Conservation (phyloP, 2,888 invertebrate genomes). For the Iphiclides podalirius region DNA sequence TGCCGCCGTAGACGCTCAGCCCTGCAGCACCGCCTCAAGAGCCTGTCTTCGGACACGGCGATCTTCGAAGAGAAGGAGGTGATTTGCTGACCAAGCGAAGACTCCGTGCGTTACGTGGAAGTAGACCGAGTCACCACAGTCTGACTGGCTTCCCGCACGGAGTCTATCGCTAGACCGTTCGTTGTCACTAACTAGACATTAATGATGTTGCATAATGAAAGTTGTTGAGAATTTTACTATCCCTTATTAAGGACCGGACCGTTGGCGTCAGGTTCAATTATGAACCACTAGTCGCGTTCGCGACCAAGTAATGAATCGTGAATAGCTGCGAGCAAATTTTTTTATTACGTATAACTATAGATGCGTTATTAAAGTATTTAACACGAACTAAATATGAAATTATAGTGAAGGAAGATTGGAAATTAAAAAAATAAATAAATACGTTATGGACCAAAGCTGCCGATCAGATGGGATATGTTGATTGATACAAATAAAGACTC, state of each 20-base stretch:
- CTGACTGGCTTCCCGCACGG: constrained; percentile 81
- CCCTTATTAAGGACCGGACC: background rate
- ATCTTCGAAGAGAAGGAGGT: constrained; percentile 93
- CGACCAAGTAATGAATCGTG: background rate
- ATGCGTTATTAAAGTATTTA: background rate
- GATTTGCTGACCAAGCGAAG: constrained; percentile 97
- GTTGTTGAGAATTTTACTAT: constrained; percentile 19
- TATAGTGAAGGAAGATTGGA: background rate
- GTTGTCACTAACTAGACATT: constrained; percentile 24
- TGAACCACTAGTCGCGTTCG: background rate
- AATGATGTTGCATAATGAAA: constrained; percentile 21
- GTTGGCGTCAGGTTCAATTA: constrained; percentile 4
- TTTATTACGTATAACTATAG: background rate
- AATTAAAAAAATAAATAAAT: background rate
- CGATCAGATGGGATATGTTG: constrained; percentile 52
- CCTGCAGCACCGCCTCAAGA: constrained; percentile 88
- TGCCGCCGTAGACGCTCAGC: constrained; percentile 87
- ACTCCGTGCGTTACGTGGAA: constrained; percentile 95
- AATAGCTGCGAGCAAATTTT: background rate
- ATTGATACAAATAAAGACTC: constrained; percentile 28
- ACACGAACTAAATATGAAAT: background rate
- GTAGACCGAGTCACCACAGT: constrained; percentile 94
- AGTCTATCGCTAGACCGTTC: constrained; percentile 45
- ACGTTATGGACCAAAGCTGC: constrained; percentile 72
- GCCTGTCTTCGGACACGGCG: constrained; percentile 90